Evolutionary conservation across 2,797 vertebrate genomes (phyloP).

Genomic region (Malacoctenus gilli): DNA sequence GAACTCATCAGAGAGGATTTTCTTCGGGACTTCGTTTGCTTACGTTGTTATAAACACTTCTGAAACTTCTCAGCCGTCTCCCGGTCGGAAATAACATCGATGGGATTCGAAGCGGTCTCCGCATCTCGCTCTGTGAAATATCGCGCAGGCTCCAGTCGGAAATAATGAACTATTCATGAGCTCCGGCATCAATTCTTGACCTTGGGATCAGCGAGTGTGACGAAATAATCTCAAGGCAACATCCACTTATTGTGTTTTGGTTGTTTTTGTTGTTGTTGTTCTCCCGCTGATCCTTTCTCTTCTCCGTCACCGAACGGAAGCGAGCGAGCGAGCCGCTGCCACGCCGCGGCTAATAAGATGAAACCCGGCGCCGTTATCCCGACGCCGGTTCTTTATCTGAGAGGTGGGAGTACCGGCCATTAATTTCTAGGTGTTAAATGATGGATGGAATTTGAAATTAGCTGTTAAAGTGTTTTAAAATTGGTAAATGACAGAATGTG

Average conservation of each 20-base stretch:
- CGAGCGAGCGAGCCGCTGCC: not conserved
- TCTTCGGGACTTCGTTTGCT: too few relatives aligned
- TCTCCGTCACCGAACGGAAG: not conserved
- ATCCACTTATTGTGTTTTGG: slow-evolving; percentile 3
- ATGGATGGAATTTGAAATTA: not conserved
- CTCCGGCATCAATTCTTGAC: not conserved
- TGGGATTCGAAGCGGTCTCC: not conserved
- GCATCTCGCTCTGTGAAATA: not conserved
- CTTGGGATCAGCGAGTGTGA: not conserved
- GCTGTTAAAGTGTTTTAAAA: not conserved
- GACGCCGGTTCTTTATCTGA: not conserved
- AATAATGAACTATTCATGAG: not conserved
- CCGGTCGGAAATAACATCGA: too few relatives aligned
- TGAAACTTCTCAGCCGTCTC: too few relatives aligned
- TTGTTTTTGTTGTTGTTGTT: too few relatives aligned
- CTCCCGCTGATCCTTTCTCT: not conserved
- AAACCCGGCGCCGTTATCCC: not conserved
- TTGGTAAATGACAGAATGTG: not conserved
- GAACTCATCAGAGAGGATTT: too few relatives aligned
- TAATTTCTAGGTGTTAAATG: not conserved
- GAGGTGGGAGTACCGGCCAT: not conserved
- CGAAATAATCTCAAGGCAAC: not conserved
- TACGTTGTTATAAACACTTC: too few relatives aligned
- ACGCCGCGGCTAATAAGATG: not conserved
- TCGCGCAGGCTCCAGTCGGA: not conserved